A percentile compares a stretch with the other conserved stretches of the same genome.
phyloP scores from a whole-genome alignment of 2,888 invertebrate species.

The Calameuta pallipes region DNA sequence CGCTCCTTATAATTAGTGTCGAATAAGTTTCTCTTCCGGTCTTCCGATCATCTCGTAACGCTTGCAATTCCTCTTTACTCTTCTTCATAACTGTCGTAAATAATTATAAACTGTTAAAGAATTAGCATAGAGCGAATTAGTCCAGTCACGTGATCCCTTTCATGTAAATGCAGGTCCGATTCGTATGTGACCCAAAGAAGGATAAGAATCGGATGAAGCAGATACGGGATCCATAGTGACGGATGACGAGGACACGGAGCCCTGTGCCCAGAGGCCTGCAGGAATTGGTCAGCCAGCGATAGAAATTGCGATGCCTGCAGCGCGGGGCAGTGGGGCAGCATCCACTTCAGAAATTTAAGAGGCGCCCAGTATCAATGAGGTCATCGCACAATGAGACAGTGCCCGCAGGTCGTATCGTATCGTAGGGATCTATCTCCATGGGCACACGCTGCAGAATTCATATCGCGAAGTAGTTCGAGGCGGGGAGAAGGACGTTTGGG shows the following conservation, averaged over 20 bases:
- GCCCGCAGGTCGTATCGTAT: conserved; percentile 14
- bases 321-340: neutral
- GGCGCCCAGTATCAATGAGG: conserved; percentile 46
- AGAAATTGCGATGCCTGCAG: neutral
- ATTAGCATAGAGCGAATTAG: neutral
- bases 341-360: conserved; percentile 28
- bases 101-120: neutral
- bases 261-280: no score
- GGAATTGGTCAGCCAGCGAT: neutral
- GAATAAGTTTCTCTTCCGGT: neutral
- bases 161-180: neutral
- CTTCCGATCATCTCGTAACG: neutral
- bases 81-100: neutral
- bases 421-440: conserved; percentile 10
- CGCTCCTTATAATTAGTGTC: neutral
- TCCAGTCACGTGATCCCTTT: neutral
- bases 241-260: neutral
- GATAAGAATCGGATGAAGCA: neutral
- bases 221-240: neutral
- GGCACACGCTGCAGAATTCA: conserved; percentile 50
- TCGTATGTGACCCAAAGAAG: neutral
- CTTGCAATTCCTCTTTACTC: neutral
- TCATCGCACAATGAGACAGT: conserved; percentile 44
- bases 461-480: conserved; percentile 37
- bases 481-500: neutral